A percentile compares a stretch with the other conserved stretches of the same genome.
phyloP scores from a whole-genome alignment of 2,888 invertebrate genomes.

The Nezara viridula region DNA sequence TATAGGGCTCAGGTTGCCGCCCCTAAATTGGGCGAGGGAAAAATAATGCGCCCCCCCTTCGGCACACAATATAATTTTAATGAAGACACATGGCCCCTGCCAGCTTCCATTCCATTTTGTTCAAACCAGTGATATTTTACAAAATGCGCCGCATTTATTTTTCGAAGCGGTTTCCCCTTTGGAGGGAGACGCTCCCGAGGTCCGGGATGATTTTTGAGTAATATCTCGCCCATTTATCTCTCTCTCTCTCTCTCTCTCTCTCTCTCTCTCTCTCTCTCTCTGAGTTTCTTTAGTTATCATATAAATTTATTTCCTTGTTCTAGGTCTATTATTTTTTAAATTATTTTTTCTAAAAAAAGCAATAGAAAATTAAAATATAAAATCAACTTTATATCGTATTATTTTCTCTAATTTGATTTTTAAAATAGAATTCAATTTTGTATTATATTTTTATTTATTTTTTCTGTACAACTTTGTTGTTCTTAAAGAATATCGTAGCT shows the following conservation, averaged over 20 bases:
- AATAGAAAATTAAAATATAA: too few relatives aligned
- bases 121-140: slow-evolving; percentile 25
- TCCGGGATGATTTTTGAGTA: background rate
- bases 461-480: too few relatives aligned
- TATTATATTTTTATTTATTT: too few relatives aligned
- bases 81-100: slow-evolving; percentile 30
- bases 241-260: background rate
- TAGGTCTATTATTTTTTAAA: background rate
- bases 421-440: too few relatives aligned
- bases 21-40: slow-evolving; percentile 32
- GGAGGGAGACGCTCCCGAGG: background rate
- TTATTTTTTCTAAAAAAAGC: background rate
- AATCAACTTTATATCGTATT: too few relatives aligned
- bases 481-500: too few relatives aligned
- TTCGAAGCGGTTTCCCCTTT: background rate
- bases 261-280: background rate
- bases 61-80: slow-evolving; percentile 49
- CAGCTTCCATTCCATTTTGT: slow-evolving; percentile 3
- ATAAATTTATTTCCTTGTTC: background rate
- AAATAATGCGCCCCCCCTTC: background rate
- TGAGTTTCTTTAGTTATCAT: background rate
- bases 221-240: background rate
- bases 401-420: too few relatives aligned
- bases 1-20: slow-evolving; percentile 21
- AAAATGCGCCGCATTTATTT: slow-evolving; percentile 30